Conservation (phyloP, 2,797 vertebrate species). For the Melanotaenia maccullochi region DNA sequence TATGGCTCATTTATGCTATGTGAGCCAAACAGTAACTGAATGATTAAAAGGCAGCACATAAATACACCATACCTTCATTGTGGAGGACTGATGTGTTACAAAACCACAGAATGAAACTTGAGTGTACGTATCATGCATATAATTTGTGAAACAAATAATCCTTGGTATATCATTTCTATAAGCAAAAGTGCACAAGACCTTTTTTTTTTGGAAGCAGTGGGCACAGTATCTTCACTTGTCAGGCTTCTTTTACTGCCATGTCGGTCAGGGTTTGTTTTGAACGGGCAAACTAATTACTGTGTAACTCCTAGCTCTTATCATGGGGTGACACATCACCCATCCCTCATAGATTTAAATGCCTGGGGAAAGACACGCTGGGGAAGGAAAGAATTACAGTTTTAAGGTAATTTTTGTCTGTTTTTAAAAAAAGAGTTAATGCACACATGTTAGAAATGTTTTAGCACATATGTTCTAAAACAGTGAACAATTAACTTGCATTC, state of each 20-base stretch:
- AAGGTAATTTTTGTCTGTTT: neutral
- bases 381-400: neutral
- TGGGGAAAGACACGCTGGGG: too few relatives aligned
- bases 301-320: constrained; percentile 71
- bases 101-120: constrained; percentile 10
- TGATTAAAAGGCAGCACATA: too few relatives aligned
- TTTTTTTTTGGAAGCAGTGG: constrained; percentile 39
- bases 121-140: constrained; percentile 35
- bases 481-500: neutral
- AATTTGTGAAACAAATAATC: constrained; percentile 47
- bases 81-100: too few relatives aligned
- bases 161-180: constrained; percentile 39
- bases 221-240: constrained; percentile 59
- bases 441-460: neutral
- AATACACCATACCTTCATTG: too few relatives aligned
- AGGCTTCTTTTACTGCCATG: constrained; percentile 48
- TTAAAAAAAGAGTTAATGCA: neutral
- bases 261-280: constrained; percentile 46
- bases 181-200: neutral
- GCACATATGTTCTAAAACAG: neutral
- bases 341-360: constrained; percentile 12
- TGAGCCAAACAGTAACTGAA: too few relatives aligned
- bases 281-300: constrained; percentile 66
- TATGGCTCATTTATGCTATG: too few relatives aligned
- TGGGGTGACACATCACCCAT: constrained; percentile 54